Evolutionary conservation across 1,140 invertebrate species (phyloP), one percentile per base, ranked within the genome.

Genomic region (Proctacanthus coquilletti): DNA sequence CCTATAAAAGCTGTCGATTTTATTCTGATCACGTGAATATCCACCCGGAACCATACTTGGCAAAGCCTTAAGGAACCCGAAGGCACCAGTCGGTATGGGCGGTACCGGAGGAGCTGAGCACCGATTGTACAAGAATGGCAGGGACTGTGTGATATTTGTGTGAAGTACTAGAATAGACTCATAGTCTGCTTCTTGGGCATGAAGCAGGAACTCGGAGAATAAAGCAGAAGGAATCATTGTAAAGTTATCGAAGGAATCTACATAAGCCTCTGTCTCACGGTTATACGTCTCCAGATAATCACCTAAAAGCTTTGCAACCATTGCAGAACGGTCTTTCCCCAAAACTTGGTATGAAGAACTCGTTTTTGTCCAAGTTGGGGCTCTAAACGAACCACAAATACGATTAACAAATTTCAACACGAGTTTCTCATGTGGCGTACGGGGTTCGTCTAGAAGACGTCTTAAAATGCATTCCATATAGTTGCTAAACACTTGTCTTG

Each of bases 241-340:
- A 34, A 69, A 68, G 45, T 68, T 63, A 50, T 79, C 75, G 42
- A 72, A 70, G 18, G 72, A 70, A 53, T 80, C 76, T 18, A 72
- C 65, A 48, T 74, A 81, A 19, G 79, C 55, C 44, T 86, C 80
- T 0, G 82, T 85, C 63, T 86, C 88, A 50, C 78, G 71, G 53
- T 84, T 85, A 62, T 92, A 93, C 39, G 84, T 66, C 62, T 86
- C 82, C 34, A 92, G 69, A 65, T 92, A 94, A 61, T 93, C 87
- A 47, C 83, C 84, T n/a, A 93, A 66, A 51, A 91, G 80, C 60
- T 89, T 91, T 1, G 86, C 84, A 33, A 89, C 77, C 43, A 92
- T 77, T 10, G 86, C 82, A 35, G 83, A 76, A 19, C 84, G 65
- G 56, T 89, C 86, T 60, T 87, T 87, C 42, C 80, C 74, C 43